These are phyloP conservation scores for Rattus norvegicus DNA, from an alignment of 2,113 vertebrate species.

Conservation along the genomic window GRCr8 NC_086022.1:94117001-94117500, in stretches of 20 bases:
- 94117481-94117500: background rate
- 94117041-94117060: slow-evolving; percentile 57
- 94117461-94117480: background rate
- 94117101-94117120: slow-evolving; percentile 67
- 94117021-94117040: slow-evolving; percentile 16
- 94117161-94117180: slow-evolving; percentile 67
- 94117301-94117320: background rate
- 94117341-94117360: background rate
- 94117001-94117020: slow-evolving; percentile 31
- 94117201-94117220: slow-evolving; percentile 30
- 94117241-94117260: slow-evolving; percentile 24
- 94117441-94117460: background rate
- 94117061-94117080: slow-evolving; percentile 54
- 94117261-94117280: background rate
- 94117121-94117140: slow-evolving; percentile 50
- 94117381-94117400: background rate
- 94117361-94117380: background rate
- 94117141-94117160: slow-evolving; percentile 67
- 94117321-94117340: background rate
- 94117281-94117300: background rate
- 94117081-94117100: slow-evolving; percentile 70
- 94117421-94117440: background rate
- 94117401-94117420: background rate
- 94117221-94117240: slow-evolving; percentile 5
- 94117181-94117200: slow-evolving; percentile 66